Evolutionary conservation across 92 coral and sea anemone genomes (phyloP), one percentile per base, ranked within the genome.

Genomic region (Parazoanthus atlanticus): DNA sequence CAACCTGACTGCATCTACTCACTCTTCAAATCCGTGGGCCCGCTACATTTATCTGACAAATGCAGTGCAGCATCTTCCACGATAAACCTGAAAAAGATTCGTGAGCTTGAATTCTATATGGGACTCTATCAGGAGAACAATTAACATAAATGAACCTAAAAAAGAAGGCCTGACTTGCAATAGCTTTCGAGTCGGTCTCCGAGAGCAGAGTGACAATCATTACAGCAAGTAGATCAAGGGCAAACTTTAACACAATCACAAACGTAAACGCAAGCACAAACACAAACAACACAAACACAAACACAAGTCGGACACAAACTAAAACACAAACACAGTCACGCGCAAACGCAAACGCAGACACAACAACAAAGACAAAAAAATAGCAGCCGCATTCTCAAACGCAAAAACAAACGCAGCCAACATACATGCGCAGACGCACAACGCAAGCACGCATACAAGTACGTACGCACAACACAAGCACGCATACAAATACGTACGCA

Each of bases 31-130:
- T 95, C 89, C 25, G 92, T 85, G 0, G 93, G 90, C 23, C 98
- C 98, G 74, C 96, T 91, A 90, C 98, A 90, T 56, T 92, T 97
- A 88, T 97, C 96, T 25, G 99, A 97, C 49, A 97, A 84, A 69
- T 93, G 92, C 38, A 97, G 89, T 0, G 98, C 99, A 2, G 99
- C 98, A 58, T 97, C 98, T 74, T 97, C 99, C 84, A 97, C 93
- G 43, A 97, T 95, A 89, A 97, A 97, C 79, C 99, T 97, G 89
- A 28, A 69, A 38, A 80, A 79, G 8, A 65, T 26, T 47, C 33
- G 29, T 36, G 3, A 31, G 29, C 7, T 12, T 31, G 46, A 70
- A 66, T n/a, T n/a, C 15, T 75, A 54, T 5, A 30, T 38, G 40
- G 49, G 23, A 46, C 33, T 81, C 19, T 4, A 81, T 21, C 36